phyloP scores from a whole-genome alignment of 2,888 invertebrate species.

The Ectemnius cavifrons region DNA sequence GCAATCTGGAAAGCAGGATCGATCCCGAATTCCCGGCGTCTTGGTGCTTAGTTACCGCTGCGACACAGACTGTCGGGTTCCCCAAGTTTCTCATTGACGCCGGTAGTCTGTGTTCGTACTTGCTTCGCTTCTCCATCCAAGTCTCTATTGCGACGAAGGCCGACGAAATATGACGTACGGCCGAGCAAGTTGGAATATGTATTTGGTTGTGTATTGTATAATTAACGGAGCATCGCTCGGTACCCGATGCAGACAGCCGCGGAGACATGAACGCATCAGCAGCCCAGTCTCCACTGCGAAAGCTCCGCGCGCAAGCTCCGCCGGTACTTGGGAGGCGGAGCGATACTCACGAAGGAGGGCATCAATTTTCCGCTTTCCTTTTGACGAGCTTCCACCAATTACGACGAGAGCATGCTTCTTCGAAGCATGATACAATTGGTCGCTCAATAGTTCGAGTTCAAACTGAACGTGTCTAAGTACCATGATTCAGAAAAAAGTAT shows the following conservation, averaged over 20 bases:
- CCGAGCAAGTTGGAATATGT: neutral
- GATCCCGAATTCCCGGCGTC: too few relatives aligned
- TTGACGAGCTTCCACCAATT: constrained; percentile 1
- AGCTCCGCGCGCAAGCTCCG: neutral
- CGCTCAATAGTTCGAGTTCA: too few relatives aligned
- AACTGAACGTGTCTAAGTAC: too few relatives aligned
- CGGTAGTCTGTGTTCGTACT: too few relatives aligned
- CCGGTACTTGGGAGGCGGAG: constrained; percentile 16
- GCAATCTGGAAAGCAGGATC: too few relatives aligned
- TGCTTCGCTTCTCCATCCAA: too few relatives aligned
- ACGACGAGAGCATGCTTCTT: neutral
- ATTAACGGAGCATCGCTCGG: constrained; percentile 22
- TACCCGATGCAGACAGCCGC: neutral
- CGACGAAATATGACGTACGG: constrained; percentile 2
- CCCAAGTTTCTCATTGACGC: constrained; percentile 1
- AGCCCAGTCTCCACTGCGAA: constrained; percentile 10
- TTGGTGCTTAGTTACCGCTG: neutral
- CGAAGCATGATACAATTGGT: too few relatives aligned
- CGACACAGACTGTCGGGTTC: constrained; percentile 1
- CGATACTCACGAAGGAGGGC: constrained; percentile 20
- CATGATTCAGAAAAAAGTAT: too few relatives aligned
- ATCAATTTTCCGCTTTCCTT: constrained; percentile 21
- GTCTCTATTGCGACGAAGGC: too few relatives aligned
- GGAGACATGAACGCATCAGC: constrained; percentile 26
- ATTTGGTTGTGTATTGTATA: constrained; percentile 19